phyloP scores from a whole-genome alignment of 2,888 invertebrate species.

The Eilema sororculum region DNA sequence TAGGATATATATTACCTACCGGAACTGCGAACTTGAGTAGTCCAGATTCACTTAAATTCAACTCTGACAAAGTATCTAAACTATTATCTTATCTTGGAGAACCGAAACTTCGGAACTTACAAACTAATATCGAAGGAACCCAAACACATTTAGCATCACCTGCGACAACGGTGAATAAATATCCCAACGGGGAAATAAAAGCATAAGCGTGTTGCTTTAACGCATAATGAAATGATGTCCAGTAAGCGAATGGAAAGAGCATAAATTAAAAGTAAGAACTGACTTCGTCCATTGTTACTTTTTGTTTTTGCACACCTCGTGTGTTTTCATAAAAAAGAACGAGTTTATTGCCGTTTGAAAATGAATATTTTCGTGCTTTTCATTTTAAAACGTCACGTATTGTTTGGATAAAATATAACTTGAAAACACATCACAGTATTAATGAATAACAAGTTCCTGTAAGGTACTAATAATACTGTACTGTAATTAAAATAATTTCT shows the following conservation, averaged over 20 bases:
- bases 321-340: constrained; percentile 62
- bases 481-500: neutral
- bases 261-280: constrained; percentile 80
- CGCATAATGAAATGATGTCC: constrained; percentile 76
- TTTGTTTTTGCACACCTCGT: constrained; percentile 61
- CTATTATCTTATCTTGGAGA: constrained; percentile 60
- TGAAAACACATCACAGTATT: constrained; percentile 5
- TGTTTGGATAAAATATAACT: constrained; percentile 6
- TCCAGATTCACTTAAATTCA: constrained; percentile 71
- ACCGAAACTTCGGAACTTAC: constrained; percentile 67
- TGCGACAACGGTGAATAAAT: constrained; percentile 18
- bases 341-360: constrained; percentile 34
- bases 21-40: constrained; percentile 63
- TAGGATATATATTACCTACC: constrained; percentile 61
- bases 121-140: constrained; percentile 71
- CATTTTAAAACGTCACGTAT: neutral
- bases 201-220: constrained; percentile 77
- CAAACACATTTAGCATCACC: constrained; percentile 64
- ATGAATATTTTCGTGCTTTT: neutral
- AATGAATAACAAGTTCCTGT: neutral
- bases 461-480: neutral
- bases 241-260: constrained; percentile 69
- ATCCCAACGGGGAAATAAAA: constrained; percentile 70
- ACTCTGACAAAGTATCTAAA: constrained; percentile 66
- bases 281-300: constrained; percentile 71